Evolutionary conservation across 2,113 vertebrate genomes (phyloP), one percentile per base, ranked within the genome.

Genomic region (Plecotus auritus): DNA sequence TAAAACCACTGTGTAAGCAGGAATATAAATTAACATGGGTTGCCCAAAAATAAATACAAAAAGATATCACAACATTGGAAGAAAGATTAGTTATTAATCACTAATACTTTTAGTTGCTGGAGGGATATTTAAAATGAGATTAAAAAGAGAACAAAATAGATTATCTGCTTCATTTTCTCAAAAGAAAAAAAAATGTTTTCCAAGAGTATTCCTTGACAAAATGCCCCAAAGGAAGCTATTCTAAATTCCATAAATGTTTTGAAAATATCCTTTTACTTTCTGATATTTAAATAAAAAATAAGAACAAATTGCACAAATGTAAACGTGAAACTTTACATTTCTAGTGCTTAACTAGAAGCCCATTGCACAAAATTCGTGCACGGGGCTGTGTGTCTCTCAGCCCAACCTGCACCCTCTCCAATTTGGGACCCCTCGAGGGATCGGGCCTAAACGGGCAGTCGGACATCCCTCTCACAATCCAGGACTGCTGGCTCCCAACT

Each of bases 1-100:
- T 69, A 61, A 94, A 95, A 90, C 45, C 40, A 92, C 26, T 85
- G 40, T 82, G 64, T 74, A 61, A 94, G 77, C 72, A 90, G 26
- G 83, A 90, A 85, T 93, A 69, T 85, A 85, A 97, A 92, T 93
- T 73, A 95, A 54, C 9, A 7, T 26, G 26, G 9, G 10, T 35
- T 88, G 49, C 18, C 35, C 32, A 32, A 78, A 93, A 93, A 37
- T 59, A 74, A 30, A 56, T 42, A 89, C 42, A 70, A 76, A 91
- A 94, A 35, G 42, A 74, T 42, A 42, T 22, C 32, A 67, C 37
- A 51, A 9, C 30, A 35, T 35, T 81, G 40, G 23, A 91, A 59
- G 16, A 88, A 91, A 93, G 22, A 37, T 10, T 7, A 51, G 9
- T 32, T 80, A 74, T 92, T 78, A 74, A 73, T 78, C 35, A 74